Base-by-base conservation (phyloP, 2,888 invertebrate genomes). In the Drosophila kuntzei region DNA sequence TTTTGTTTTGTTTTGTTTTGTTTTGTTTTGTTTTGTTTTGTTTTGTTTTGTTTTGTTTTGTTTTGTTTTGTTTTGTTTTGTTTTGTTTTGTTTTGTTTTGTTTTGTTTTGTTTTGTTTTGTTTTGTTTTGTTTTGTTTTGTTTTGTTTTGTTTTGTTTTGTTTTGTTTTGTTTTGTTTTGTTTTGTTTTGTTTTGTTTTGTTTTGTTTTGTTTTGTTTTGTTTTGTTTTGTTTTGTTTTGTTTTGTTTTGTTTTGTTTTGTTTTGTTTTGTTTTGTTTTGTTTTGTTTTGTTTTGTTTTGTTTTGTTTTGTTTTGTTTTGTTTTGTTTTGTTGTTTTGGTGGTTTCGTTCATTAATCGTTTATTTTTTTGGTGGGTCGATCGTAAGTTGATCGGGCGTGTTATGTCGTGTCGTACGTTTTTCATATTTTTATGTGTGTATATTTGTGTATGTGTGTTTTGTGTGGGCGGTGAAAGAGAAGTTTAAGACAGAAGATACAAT, bases 401-500 rank as follows among this genome's bases (percentile, higher is more conserved):
- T 39, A 18, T 49, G 62, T 64, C 60, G 49, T 58, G 44, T 43
- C 53, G 44, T 62, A 29, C 41, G 49, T 66, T 18, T 18, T 39
- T 49, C 47, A 22, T 34, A n/a, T 58, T 58, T 54, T 41, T 20
- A 14, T 53, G 47, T 74, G 36, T 65, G 34, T 61, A 46, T 66
- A 32, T 64, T 27, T 58, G 25, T 73, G 50, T 73, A 22, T 62
- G 39, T 63, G 53, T 63, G 39, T 64, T 25, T 59, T 79, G 76
- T 85, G 84, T 84, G 84, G 84, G 86, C 80, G 80, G 82, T 82
- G 80, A 85, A 82, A 87, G 70, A 87, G 79, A 87, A 84, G 82
- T 85, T 85, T 82, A 80, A 85, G 87, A 85, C 85, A 84, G 85
- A 85, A 85, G 85, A 85, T 85, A 85, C 71, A 81, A 85, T 84